Conservation (phyloP, 2,888 invertebrate species). For the Sarcophaga subvicina region DNA sequence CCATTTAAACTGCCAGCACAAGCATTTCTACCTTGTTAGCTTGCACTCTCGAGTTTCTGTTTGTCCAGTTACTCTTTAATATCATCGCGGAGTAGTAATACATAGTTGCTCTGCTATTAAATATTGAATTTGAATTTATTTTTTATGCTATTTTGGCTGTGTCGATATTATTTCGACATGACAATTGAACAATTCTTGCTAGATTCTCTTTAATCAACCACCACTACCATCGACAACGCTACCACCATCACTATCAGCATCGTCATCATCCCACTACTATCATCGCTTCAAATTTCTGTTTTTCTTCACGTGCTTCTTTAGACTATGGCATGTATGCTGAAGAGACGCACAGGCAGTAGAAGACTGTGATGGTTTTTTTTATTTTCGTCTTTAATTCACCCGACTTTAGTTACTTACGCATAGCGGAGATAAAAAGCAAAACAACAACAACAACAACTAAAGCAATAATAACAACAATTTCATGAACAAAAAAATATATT, state of each 20-base stretch:
- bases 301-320: conserved; percentile 67
- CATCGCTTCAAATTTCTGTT: conserved; percentile 45
- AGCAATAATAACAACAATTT: neutral
- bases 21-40: conserved; percentile 1
- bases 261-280: conserved; percentile 12
- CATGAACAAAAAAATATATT: neutral
- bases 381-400: conserved; percentile 4
- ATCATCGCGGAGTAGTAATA: neutral
- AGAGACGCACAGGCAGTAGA: neutral
- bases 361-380: conserved; percentile 40
- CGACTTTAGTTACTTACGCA: conserved; percentile 48
- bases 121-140: conserved; percentile 43
- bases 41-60: conserved; percentile 57
- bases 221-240: neutral
- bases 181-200: conserved; percentile 4
- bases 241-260: neutral
- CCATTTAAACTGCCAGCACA: conserved; percentile 3
- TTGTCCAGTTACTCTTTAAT: conserved; percentile 45
- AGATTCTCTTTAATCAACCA: neutral
- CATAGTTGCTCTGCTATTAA: conserved; percentile 27
- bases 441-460: neutral
- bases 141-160: conserved; percentile 21
- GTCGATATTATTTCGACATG: conserved; percentile 3
- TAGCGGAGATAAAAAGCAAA: conserved; percentile 33
- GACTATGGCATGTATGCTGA: conserved; percentile 37